Evolutionary conservation across 2,797 vertebrate species (phyloP).

Genomic region (Merluccius polli): DNA sequence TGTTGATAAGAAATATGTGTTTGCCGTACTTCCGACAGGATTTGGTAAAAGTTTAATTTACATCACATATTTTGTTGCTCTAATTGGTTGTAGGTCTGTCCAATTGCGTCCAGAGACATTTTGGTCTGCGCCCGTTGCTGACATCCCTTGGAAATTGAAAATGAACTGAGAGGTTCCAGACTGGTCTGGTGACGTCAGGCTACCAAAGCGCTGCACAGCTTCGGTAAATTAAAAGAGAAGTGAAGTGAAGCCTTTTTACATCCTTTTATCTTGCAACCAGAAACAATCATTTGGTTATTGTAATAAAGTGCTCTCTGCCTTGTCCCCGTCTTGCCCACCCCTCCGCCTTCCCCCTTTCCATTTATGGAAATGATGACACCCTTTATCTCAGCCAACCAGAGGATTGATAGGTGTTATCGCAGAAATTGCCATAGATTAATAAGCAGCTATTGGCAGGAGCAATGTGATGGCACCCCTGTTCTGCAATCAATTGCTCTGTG

Average conservation of each 20-base stretch:
- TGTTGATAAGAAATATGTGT: no score
- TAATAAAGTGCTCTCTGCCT: background rate
- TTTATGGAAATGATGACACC: background rate
- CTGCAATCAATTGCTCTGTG: slow-evolving; percentile 17
- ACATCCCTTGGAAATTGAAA: no score
- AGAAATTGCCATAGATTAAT: slow-evolving; percentile 33
- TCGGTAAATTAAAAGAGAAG: background rate
- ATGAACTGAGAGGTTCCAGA: no score
- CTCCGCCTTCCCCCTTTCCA: background rate
- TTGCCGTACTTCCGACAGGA: no score
- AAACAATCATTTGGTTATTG: background rate
- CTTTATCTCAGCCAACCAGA: slow-evolving; percentile 13
- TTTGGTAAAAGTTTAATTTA: no score
- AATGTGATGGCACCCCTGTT: slow-evolving; percentile 38
- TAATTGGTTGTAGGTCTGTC: no score
- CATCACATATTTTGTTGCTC: no score
- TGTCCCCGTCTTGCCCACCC: background rate
- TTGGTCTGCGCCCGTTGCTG: no score
- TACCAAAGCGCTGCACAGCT: background rate
- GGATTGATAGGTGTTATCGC: slow-evolving; percentile 28
- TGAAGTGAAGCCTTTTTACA: background rate
- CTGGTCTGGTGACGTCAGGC: no score
- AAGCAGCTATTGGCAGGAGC: slow-evolving; percentile 39
- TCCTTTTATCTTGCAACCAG: background rate
- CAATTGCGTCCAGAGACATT: no score